Evolutionary conservation across 2,888 invertebrate genomes (phyloP).

Genomic region (Dorcus parallelipipedus): DNA sequence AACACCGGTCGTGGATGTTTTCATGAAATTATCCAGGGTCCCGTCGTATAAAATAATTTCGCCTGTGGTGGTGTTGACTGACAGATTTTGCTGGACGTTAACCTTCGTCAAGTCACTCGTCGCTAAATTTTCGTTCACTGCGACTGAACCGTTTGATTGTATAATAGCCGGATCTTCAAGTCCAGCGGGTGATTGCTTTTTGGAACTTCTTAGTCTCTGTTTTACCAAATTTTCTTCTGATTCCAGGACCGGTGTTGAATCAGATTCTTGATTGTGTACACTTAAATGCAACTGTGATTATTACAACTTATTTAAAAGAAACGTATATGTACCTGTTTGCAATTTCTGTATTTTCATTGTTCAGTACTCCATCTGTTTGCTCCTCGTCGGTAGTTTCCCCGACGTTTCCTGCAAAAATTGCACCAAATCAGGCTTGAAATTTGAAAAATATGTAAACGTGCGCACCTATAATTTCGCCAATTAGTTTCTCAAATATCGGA

Average conservation of each 20-base stretch:
- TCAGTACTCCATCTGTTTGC: no score
- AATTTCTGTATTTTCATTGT: no score
- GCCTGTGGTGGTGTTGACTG: slow-evolving; percentile 15
- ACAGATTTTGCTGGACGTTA: slow-evolving; percentile 9
- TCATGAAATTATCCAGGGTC: slow-evolving; percentile 19
- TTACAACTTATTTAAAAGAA: no score
- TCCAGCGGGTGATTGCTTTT: neutral
- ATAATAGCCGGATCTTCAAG: neutral
- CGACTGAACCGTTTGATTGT: neutral
- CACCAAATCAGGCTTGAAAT: no score
- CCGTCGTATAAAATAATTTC: slow-evolving; percentile 22
- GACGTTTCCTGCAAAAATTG: no score
- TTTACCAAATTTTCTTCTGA: no score
- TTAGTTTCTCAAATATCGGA: slow-evolving; percentile 51
- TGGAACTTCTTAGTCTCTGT: neutral
- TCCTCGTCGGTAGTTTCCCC: no score
- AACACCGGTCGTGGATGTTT: neutral
- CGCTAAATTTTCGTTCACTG: neutral
- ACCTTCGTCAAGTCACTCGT: neutral
- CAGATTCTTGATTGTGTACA: no score
- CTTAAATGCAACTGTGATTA: no score
- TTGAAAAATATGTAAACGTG: no score
- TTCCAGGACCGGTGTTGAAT: no score
- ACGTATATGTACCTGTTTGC: neutral
- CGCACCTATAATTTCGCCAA: slow-evolving; percentile 49